Evolutionary conservation across 2,113 vertebrate species (phyloP).

Genomic region (Jaculus jaculus): DNA sequence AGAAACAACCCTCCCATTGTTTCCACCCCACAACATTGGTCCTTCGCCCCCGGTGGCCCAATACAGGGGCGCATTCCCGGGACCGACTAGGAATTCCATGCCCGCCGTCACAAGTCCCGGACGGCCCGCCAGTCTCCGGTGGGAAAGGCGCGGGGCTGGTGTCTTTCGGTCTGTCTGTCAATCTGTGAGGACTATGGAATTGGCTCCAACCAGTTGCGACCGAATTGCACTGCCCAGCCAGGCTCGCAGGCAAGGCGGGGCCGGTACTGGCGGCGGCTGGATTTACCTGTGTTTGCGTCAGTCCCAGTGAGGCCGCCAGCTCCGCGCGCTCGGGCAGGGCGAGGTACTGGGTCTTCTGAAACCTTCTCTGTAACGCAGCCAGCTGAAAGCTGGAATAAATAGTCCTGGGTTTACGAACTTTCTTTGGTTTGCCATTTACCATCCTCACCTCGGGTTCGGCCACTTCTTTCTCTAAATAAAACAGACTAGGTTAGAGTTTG

Average conservation of each 20-base stretch:
- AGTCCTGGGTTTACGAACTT: conserved; percentile 97
- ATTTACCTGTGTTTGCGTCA: conserved; percentile 97
- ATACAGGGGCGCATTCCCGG: not conserved
- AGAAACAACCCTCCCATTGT: not conserved
- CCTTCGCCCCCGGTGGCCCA: not conserved
- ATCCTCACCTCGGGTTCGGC: conserved; percentile 96
- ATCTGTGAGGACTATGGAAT: not conserved
- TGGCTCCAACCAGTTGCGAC: not conserved
- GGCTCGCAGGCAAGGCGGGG: conserved; percentile 28
- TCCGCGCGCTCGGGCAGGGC: conserved; percentile 98
- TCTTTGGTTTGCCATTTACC: conserved; percentile 99
- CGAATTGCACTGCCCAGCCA: not conserved
- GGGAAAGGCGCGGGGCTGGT: not conserved
- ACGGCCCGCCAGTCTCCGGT: not conserved
- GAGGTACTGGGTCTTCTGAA: conserved; percentile 99
- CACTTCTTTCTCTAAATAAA: conserved; percentile 93
- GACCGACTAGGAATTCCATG: not conserved
- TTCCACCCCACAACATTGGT: not conserved
- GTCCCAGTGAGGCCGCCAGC: conserved; percentile 95
- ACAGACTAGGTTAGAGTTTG: conserved; percentile 70
- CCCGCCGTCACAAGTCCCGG: not conserved
- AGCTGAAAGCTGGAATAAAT: conserved; percentile 99
- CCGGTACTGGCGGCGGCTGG: not conserved
- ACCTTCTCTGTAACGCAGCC: conserved; percentile 96
- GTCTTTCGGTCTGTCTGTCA: not conserved